Conservation (phyloP, 1,140 invertebrate species). For the Colletes gigas region DNA sequence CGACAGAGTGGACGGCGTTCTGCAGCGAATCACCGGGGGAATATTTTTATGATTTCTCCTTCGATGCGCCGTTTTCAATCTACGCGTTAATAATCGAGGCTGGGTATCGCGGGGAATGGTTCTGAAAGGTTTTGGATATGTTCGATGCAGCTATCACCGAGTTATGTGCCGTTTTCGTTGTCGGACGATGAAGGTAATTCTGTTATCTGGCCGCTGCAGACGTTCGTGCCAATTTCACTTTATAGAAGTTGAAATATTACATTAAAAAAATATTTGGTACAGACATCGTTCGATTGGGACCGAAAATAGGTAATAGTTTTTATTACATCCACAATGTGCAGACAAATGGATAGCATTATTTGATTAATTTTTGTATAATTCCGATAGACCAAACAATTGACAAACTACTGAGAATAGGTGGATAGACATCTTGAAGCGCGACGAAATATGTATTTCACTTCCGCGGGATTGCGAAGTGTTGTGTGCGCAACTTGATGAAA, state of each 20-base stretch:
- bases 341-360: too few species aligned
- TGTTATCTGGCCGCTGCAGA: neutral
- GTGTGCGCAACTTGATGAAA: neutral
- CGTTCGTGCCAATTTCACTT: neutral
- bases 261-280: too few species aligned
- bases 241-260: too few species aligned
- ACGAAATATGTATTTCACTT: neutral
- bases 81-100: conserved; percentile 6
- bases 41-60: conserved; percentile 19
- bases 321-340: too few species aligned
- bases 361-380: too few species aligned
- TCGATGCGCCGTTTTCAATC: neutral
- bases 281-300: too few species aligned
- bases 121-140: neutral
- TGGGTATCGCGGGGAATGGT: neutral
- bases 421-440: neutral
- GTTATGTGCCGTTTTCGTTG: neutral
- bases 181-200: neutral
- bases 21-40: conserved; percentile 6
- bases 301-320: too few species aligned
- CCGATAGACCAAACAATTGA: too few species aligned
- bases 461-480: neutral
- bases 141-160: neutral
- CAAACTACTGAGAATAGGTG: too few species aligned
- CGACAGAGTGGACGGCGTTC: neutral